A percentile compares a stretch with the other conserved stretches of the same genome.
Conservation (phyloP, 2,888 invertebrate species). For the Cantharis nigra region DNA sequence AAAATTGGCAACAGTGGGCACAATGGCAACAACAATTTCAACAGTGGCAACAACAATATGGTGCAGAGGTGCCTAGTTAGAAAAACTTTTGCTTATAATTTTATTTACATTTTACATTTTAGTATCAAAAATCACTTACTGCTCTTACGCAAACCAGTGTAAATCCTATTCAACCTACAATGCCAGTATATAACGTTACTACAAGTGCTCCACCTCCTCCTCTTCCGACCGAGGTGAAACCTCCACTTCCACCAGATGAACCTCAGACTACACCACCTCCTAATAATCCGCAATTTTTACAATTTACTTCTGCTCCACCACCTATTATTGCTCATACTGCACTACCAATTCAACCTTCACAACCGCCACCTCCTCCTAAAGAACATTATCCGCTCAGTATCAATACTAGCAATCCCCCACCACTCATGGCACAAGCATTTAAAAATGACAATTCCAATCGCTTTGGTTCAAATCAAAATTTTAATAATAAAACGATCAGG, state of each 20-base stretch:
- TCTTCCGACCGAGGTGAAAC: constrained; percentile 55
- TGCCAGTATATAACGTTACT: constrained; percentile 43
- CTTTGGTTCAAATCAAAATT: constrained; percentile 13
- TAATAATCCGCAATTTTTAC: constrained; percentile 29
- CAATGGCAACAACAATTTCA: constrained; percentile 80
- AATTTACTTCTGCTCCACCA: constrained; percentile 39
- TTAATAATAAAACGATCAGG: constrained; percentile 6
- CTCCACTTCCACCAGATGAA: constrained; percentile 53
- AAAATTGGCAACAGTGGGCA: constrained; percentile 75
- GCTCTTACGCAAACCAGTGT: constrained; percentile 41
- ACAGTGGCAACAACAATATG: constrained; percentile 77
- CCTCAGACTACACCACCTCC: constrained; percentile 40
- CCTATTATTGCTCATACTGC: constrained; percentile 37
- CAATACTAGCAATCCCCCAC: constrained; percentile 8
- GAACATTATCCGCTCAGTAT: constrained; percentile 42
- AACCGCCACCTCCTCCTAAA: constrained; percentile 43
- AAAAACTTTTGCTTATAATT: not conserved
- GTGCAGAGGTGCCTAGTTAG: constrained; percentile 66
- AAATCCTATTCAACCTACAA: constrained; percentile 35
- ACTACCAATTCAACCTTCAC: constrained; percentile 37
- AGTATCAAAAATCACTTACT: constrained; percentile 61
- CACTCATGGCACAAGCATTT: not conserved
- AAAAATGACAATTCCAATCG: constrained; percentile 1
- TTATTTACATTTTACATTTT: constrained; percentile 40
- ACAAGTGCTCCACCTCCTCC: constrained; percentile 56